phyloP scores from a whole-genome alignment of 2,888 invertebrate species.

The Epistrophe grossulariae region DNA sequence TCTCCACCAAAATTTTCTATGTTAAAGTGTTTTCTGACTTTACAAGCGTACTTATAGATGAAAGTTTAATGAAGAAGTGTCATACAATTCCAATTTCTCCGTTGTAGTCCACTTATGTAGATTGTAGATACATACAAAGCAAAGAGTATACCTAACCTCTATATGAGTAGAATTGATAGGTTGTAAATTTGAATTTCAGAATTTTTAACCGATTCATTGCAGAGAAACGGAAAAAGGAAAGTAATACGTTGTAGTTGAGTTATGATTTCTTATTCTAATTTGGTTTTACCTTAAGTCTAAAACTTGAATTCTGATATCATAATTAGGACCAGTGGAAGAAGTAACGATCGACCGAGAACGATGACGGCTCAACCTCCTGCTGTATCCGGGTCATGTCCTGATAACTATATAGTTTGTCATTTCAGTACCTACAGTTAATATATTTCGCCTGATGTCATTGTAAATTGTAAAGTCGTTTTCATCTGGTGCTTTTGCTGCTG shows the following conservation, averaged over 20 bases:
- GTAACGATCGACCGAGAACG: background rate
- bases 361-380: constrained; percentile 18
- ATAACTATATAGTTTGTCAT: constrained; percentile 19
- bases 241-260: background rate
- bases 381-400: constrained; percentile 44
- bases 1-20: too few relatives aligned
- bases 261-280: background rate
- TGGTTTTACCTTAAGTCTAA: constrained; percentile 21
- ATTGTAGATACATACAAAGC: too few relatives aligned
- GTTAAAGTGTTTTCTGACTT: too few relatives aligned
- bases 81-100: too few relatives aligned
- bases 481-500: constrained; percentile 5
- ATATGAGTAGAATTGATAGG: background rate
- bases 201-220: constrained; percentile 53
- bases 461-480: background rate
- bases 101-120: too few relatives aligned
- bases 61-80: too few relatives aligned
- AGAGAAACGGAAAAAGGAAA: background rate
- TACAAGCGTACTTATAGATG: too few relatives aligned
- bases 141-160: background rate
- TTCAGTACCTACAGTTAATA: constrained; percentile 38
- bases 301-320: background rate
- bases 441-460: constrained; percentile 15
- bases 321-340: background rate
- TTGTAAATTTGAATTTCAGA: constrained; percentile 36